These are phyloP conservation scores for Tricholauxania praeusta DNA, from an alignment of 2,888 invertebrate genomes.

Conservation along the genomic window DNA sequence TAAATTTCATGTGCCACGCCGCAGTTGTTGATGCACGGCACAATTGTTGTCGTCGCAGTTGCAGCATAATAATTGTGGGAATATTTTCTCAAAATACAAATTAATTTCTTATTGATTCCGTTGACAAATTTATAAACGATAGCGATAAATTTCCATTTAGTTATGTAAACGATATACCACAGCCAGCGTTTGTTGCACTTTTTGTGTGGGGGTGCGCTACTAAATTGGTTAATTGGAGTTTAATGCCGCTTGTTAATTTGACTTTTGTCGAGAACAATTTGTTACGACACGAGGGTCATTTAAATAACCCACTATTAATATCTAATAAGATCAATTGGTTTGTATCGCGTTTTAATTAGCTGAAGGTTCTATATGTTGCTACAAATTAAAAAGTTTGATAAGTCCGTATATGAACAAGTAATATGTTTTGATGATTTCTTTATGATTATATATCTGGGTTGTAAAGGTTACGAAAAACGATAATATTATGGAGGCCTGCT, in stretches of 20 bases:
- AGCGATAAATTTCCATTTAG: conserved; percentile 40
- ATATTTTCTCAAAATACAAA: conserved; percentile 22
- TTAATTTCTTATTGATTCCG: conserved; percentile 38
- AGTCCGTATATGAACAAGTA: too few relatives aligned
- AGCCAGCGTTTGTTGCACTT: neutral
- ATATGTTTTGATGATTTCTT: too few relatives aligned
- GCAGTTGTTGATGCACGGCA: neutral
- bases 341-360: conserved; percentile 30
- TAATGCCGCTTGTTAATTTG: conserved; percentile 26
- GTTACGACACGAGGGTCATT: conserved; percentile 29
- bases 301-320: conserved; percentile 22
- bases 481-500: too few relatives aligned
- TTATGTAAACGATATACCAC: conserved; percentile 33
- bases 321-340: conserved; percentile 15
- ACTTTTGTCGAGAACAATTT: neutral
- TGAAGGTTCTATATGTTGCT: too few relatives aligned
- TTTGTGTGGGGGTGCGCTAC: conserved; percentile 14
- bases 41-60: conserved; percentile 3
- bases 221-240: conserved; percentile 38
- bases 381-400: too few relatives aligned
- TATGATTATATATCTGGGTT: too few relatives aligned
- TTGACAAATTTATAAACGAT: conserved; percentile 38
- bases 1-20: neutral
- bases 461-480: too few relatives aligned
- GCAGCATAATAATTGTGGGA: conserved; percentile 43